Conservation (phyloP, 1,140 invertebrate genomes). For the Heliconius eleuchia region DNA sequence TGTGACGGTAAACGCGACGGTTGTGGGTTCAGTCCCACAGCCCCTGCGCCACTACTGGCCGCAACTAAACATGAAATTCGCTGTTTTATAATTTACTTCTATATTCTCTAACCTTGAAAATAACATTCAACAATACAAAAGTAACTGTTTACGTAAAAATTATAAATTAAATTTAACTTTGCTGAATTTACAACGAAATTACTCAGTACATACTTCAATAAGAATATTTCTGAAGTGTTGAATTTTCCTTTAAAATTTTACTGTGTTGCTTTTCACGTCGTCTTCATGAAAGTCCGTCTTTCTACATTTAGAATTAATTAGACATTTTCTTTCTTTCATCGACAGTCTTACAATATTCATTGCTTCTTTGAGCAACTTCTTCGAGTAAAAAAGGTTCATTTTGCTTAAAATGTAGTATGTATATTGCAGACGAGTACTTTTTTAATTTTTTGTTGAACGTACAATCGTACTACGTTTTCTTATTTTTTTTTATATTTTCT, state of each 20-base stretch:
- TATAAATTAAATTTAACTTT: neutral
- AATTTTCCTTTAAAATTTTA: neutral
- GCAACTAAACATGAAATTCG: too few species aligned
- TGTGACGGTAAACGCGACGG: too few species aligned
- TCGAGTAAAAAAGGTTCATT: slow-evolving; percentile 13
- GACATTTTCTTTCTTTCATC: slow-evolving; percentile 23
- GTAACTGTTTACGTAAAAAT: neutral
- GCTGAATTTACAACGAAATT: neutral
- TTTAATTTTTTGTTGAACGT: slow-evolving; percentile 6
- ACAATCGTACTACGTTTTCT: neutral
- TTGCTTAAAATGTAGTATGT: slow-evolving; percentile 6
- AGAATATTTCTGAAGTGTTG: neutral
- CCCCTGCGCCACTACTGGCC: too few species aligned
- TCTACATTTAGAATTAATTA: slow-evolving; percentile 30
- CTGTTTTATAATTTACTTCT: too few species aligned
- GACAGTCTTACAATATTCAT: slow-evolving; percentile 25
- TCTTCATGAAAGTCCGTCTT: slow-evolving; percentile 18
- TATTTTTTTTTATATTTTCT: neutral
- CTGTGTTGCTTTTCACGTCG: slow-evolving; percentile 14
- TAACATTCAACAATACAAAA: neutral
- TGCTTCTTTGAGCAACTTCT: slow-evolving; percentile 21
- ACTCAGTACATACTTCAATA: neutral
- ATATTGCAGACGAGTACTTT: slow-evolving; percentile 12
- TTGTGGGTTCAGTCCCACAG: too few species aligned
- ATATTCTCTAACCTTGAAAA: too few species aligned